Percentiles rank a stretch among this genome's conserved stretches.
These are phyloP conservation scores for Ryuthela nishihirai DNA, from an alignment of 2,888 invertebrate species.

Conservation along the genomic window DNA sequence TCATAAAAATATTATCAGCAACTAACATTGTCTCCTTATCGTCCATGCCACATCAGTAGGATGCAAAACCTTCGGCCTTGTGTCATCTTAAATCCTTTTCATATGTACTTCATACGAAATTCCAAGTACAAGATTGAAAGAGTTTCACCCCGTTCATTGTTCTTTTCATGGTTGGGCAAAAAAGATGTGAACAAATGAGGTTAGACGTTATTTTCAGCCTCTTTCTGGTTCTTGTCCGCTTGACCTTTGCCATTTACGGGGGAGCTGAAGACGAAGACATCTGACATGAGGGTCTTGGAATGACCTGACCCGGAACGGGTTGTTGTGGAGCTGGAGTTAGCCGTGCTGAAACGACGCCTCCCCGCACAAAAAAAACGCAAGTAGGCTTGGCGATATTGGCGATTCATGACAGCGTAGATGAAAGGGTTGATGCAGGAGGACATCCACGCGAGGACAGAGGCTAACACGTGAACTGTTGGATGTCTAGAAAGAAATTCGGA, in stretches of 20 bases:
- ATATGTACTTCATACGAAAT: too few relatives aligned
- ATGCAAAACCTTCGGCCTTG: too few relatives aligned
- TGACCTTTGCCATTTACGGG: conserved; percentile 10
- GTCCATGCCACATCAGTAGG: too few relatives aligned
- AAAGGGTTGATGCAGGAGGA: conserved; percentile 86
- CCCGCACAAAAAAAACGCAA: conserved; percentile 43
- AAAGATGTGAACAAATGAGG: too few relatives aligned
- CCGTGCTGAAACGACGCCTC: conserved; percentile 16
- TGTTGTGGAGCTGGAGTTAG: conserved; percentile 15
- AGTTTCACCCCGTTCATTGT: too few relatives aligned
- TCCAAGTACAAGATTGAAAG: too few relatives aligned
- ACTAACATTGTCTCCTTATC: too few relatives aligned
- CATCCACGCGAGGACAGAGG: conserved; percentile 83
- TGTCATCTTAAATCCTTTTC: too few relatives aligned
- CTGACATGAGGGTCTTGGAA: conserved; percentile 37
- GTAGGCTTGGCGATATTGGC: conserved; percentile 65
- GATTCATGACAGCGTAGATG: conserved; percentile 84
- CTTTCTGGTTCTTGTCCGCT: conserved; percentile 16
- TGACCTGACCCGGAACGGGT: conserved; percentile 20
- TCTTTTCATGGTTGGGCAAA: too few relatives aligned
- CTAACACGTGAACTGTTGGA: conserved; percentile 74
- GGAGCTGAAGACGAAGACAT: conserved; percentile 30
- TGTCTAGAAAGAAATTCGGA: conserved; percentile 9
- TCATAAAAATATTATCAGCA: too few relatives aligned
- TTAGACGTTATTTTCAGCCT: conserved; percentile 26